Base-by-base conservation (phyloP, 2,888 invertebrate species). In the Leptura quadrifasciata region DNA sequence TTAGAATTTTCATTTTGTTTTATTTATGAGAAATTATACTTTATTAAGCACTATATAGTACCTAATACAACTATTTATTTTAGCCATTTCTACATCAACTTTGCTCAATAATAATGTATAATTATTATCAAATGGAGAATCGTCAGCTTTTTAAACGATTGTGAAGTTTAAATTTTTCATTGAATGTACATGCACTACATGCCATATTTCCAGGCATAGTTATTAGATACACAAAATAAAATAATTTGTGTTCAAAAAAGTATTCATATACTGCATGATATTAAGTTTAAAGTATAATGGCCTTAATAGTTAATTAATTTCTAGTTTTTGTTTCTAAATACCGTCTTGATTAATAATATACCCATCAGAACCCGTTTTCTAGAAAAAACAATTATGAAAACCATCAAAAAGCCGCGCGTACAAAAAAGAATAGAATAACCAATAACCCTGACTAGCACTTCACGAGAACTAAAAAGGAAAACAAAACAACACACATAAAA, bases 391-490 rank as follows among this genome's bases (percentile, higher is more conserved):
- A 75, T 69, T 64, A 72, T n/a, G 65, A 68, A 67, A 58, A 70
- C 71, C 67, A 58, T 58, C 69, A 58, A 69, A 69, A 69, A n/a
- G 69, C 69, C 18, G 69, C 68, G 60, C 31, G 12, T 20, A 72
- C 64, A 72, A 74, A 78, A 69, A 77, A 78, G 73, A 73, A 72
- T 58, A 79, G 67, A 79, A 71, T 64, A 81, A 81, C 84, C 80
- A 83, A 84, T 83, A 83, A 82, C 81, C 81, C 81, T 79, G 80
- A 81, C 79, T 81, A 83, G 82, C 81, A 68, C 61, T 67, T 67
- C 67, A 72, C 31, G 72, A 54, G 20, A 54, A 80, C 77, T 76
- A 79, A 75, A 79, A 78, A 80, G 55, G 69, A 69, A 69, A 78
- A 72, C 72, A 76, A 52, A 75, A 73, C 71, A 52, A 75, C 52